These are phyloP conservation scores for Drusus annulatus DNA, from an alignment of 1,140 invertebrate species.

Conservation along the genomic window DNA sequence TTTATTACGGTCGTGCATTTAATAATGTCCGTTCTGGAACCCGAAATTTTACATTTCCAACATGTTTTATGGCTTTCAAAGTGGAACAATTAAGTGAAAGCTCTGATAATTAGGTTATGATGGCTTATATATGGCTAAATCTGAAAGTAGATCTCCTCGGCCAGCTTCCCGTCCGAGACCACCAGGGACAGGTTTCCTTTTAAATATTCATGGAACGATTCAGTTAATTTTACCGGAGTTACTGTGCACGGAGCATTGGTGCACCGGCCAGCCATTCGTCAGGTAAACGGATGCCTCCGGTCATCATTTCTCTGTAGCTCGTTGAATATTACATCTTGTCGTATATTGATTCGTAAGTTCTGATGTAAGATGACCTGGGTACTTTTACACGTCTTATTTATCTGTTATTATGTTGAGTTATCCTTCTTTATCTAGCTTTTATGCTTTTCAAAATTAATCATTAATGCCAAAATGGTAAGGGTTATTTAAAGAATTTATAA, in stretches of 20 bases:
- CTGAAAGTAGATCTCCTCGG: conserved; percentile 37
- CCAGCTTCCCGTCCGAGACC: conserved; percentile 38
- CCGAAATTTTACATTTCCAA: not conserved
- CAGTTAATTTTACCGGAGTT: conserved; percentile 40
- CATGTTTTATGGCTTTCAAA: conserved; percentile 31
- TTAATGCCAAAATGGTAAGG: no score
- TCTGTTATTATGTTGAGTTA: no score
- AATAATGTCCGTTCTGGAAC: no score
- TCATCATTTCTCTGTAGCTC: conserved; percentile 9
- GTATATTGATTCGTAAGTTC: not conserved
- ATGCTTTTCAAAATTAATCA: no score
- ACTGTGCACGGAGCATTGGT: not conserved
- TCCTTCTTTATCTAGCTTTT: no score
- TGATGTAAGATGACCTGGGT: no score
- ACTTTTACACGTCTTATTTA: no score
- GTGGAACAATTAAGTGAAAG: conserved; percentile 46
- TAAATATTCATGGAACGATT: conserved; percentile 46
- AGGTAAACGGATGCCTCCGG: conserved; percentile 10
- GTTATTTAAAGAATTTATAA: no score
- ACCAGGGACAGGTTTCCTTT: conserved; percentile 42
- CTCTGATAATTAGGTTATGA: conserved; percentile 22
- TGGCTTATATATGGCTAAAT: conserved; percentile 25
- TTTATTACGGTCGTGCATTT: no score
- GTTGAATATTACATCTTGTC: not conserved
- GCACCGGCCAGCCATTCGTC: conserved; percentile 15